phyloP scores from a whole-genome alignment of 1,140 invertebrate genomes.

The Drosophila bocki region DNA sequence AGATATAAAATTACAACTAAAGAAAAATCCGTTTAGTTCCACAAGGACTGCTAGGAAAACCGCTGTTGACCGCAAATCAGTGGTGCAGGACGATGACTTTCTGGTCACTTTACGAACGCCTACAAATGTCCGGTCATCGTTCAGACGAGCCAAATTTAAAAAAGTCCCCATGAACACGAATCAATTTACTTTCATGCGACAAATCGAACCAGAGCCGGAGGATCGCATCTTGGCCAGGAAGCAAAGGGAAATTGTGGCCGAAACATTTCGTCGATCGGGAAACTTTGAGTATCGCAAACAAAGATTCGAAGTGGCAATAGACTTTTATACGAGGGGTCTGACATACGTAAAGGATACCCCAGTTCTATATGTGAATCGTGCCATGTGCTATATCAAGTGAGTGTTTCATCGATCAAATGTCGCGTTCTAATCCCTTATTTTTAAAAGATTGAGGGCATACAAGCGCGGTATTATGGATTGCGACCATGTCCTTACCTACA shows the following conservation, averaged over 20 bases:
- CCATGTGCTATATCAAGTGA: constrained; percentile 51
- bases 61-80: neutral
- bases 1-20: no score
- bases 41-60: constrained; percentile 5
- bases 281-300: constrained; percentile 46
- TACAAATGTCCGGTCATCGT: neutral
- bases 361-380: constrained; percentile 62
- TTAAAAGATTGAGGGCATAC: constrained; percentile 45
- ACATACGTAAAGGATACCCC: constrained; percentile 46
- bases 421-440: neutral
- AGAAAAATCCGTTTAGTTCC: neutral
- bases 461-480: constrained; percentile 53
- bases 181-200: constrained; percentile 66
- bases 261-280: constrained; percentile 55
- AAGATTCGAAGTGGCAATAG: constrained; percentile 23
- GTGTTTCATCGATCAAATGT: neutral
- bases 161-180: constrained; percentile 7
- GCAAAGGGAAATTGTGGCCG: constrained; percentile 49
- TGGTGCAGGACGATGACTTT: neutral
- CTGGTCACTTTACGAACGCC: constrained; percentile 6
- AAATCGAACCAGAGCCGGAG: constrained; percentile 23
- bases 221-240: constrained; percentile 11
- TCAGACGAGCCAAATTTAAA: neutral
- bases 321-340: constrained; percentile 45
- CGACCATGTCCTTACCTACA: constrained; percentile 31